A percentile compares a stretch with the other conserved stretches of the same genome.
Conservation (phyloP, 2,888 invertebrate species). For the Heliconius erato region DNA sequence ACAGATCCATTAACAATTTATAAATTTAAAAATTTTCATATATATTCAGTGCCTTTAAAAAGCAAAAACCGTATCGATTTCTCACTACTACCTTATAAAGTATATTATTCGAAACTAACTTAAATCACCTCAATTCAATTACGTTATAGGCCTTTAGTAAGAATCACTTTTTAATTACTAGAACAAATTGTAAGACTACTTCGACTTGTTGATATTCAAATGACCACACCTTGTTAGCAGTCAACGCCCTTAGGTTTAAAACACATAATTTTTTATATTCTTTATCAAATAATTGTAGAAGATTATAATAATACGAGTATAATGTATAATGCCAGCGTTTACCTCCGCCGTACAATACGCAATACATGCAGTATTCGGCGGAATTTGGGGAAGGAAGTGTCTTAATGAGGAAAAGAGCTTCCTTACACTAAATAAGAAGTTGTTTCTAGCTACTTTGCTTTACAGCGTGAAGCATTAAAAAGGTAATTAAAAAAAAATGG, state of each 20-base stretch:
- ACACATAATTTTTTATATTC: neutral
- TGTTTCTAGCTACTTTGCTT: no score
- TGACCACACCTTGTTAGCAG: slow-evolving; percentile 39
- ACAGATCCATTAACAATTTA: slow-evolving; percentile 7
- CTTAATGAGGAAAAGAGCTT: no score
- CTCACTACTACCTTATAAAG: slow-evolving; percentile 13
- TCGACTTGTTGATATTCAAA: slow-evolving; percentile 48
- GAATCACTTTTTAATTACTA: slow-evolving; percentile 52
- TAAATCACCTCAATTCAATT: slow-evolving; percentile 45
- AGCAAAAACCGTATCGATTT: slow-evolving; percentile 26
- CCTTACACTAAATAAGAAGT: no score
- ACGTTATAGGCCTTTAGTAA: slow-evolving; percentile 44
- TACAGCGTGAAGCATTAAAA: no score
- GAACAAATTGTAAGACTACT: slow-evolving; percentile 49
- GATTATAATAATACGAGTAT: no score
- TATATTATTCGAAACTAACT: slow-evolving; percentile 32
- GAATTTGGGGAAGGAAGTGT: no score
- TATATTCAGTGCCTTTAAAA: slow-evolving; percentile 1
- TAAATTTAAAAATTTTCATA: neutral
- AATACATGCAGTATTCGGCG: no score
- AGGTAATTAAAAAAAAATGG: no score
- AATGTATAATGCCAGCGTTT: no score
- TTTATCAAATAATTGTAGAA: neutral
- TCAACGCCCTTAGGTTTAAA: slow-evolving; percentile 15
- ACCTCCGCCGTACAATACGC: no score